Conservation (phyloP, 2,888 invertebrate genomes). For the Nebria brevicollis region DNA sequence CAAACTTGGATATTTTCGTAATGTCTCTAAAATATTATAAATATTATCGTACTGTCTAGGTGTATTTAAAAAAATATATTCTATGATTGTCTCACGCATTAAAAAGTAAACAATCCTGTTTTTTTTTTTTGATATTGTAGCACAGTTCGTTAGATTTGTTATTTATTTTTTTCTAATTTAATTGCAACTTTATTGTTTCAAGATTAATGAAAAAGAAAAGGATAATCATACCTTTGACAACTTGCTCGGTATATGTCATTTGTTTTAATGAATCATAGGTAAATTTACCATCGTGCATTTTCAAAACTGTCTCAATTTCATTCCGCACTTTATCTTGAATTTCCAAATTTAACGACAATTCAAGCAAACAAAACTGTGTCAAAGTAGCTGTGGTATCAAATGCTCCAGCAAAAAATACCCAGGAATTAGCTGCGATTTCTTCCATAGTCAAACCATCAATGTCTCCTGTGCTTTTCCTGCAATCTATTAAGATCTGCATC, state of each 20-base stretch:
- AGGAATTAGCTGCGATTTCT: conserved; percentile 33
- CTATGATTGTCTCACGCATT: too few species aligned
- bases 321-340: conserved; percentile 31
- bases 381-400: conserved; percentile 32
- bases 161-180: too few species aligned
- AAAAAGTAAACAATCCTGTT: too few species aligned
- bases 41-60: neutral
- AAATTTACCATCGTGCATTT: conserved; percentile 32
- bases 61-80: neutral
- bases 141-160: too few species aligned
- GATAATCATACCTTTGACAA: conserved; percentile 25
- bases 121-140: too few species aligned
- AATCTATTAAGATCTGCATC: conserved; percentile 36
- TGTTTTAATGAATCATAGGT: conserved; percentile 27
- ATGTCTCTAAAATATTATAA: conserved; percentile 26
- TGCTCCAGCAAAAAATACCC: conserved; percentile 38
- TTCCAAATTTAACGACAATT: conserved; percentile 28
- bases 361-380: conserved; percentile 28
- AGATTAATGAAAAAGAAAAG: neutral
- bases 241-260: conserved; percentile 33
- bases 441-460: conserved; percentile 28
- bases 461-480: conserved; percentile 1
- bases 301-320: conserved; percentile 23
- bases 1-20: conserved; percentile 41
- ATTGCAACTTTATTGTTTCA: too few species aligned